Base-by-base conservation (phyloP, 2,888 invertebrate species). In the Conchocele bisecta region DNA sequence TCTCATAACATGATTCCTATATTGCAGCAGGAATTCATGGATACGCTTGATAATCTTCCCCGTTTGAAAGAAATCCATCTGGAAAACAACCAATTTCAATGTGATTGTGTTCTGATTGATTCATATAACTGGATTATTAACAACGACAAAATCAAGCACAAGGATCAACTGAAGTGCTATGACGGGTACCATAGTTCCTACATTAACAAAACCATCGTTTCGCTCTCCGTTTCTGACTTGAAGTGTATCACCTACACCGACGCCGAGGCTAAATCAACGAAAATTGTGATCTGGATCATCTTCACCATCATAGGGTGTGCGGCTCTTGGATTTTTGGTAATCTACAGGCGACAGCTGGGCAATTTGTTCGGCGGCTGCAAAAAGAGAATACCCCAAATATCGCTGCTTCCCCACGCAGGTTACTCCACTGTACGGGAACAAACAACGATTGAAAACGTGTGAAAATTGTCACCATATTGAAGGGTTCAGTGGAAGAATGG, bases 81-180 rank as follows among this genome's bases (percentile, higher is more conserved):
- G 4, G 48, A 69, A 24, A 37, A 75, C 13, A 83, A 84, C 28
- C 65, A 63, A 33, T 84, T 68, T 60, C 37, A 50, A 1, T 84
- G 84, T 70, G 82, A 82, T 44, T 84, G 84, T 60, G 54, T 68
- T 1, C 50, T 84, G 9, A 35, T 64, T 15, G 71, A 71, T 9
- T 79, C 83, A 31, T 70, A 76, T 59, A 54, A 71, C 28, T 84
- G 83, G 83, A 26, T 84, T 9, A 59, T 26, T 9, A 78, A 79
- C 0, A 50, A 66, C 15, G 57, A 60, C 9, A 54, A 65, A 6
- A 60, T 83, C 9, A 9, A 22, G 1, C 53, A 76, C 50, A 72
- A 63, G 31, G 28, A 58, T 0, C 31, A 67, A 2, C 35, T 81
- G 20, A 26, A 22, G 17, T 83, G 83, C 58, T 48, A 56, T 24